phyloP scores from a whole-genome alignment of 2,888 invertebrate species.

The Pomacea canaliculata region DNA sequence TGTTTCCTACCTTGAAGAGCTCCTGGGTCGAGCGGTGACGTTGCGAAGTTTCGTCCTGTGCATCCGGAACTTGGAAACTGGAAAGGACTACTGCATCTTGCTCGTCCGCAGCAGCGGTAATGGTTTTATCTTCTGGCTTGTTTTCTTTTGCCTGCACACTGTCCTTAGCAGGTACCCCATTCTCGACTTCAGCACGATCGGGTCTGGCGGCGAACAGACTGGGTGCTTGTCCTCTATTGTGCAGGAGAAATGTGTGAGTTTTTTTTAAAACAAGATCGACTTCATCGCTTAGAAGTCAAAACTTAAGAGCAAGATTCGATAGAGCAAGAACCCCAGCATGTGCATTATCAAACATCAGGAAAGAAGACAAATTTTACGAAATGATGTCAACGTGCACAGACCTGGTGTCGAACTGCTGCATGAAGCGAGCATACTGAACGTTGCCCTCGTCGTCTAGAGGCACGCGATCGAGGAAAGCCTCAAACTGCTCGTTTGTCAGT shows the following conservation, averaged over 20 bases:
- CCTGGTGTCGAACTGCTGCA: slow-evolving; percentile 69
- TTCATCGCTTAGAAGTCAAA: too few species aligned
- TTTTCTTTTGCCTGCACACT: not conserved
- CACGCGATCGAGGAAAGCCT: slow-evolving; percentile 61
- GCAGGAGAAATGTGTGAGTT: too few species aligned
- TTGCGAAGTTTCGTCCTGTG: slow-evolving; percentile 37
- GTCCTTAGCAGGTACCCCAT: slow-evolving; percentile 29
- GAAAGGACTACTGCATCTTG: not conserved
- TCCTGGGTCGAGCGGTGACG: slow-evolving; percentile 45
- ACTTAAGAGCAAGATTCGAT: too few species aligned
- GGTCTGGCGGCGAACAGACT: slow-evolving; percentile 54
- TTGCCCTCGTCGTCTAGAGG: slow-evolving; percentile 66
- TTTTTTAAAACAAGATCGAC: too few species aligned
- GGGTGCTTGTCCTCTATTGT: slow-evolving; percentile 59
- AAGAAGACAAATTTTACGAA: too few species aligned
- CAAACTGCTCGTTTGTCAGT: slow-evolving; percentile 65
- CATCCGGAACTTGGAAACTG: slow-evolving; percentile 19
- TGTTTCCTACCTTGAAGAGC: slow-evolving; percentile 41
- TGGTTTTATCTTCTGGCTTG: not conserved
- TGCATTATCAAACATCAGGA: too few species aligned
- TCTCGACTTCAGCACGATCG: slow-evolving; percentile 34
- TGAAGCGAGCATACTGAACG: slow-evolving; percentile 67
- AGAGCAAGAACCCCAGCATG: too few species aligned
- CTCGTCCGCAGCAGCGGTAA: slow-evolving; percentile 1
- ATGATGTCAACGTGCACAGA: slow-evolving; percentile 33